Base-by-base conservation (phyloP, 1,140 invertebrate species). In the Gonioctena quinquepunctata region DNA sequence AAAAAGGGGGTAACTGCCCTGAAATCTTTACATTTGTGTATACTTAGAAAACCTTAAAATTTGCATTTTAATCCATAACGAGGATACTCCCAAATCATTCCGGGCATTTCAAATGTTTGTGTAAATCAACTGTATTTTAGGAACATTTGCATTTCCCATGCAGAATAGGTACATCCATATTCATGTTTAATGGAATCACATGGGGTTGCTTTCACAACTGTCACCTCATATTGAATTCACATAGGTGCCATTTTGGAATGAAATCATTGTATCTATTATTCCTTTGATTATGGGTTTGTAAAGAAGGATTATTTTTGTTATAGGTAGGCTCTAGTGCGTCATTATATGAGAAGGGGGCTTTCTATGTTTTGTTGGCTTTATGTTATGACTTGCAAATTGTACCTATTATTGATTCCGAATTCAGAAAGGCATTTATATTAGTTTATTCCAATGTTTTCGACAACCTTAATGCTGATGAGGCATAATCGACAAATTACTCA, bases 1-100 rank as follows among this genome's bases (percentile, higher is more conserved):
- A 75, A 72, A 69, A 68, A 68, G 68, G 73, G 66, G n/a, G 75
- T 76, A 75, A 75, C 76, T 72, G 69, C 70, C 72, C 65, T 56
- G 70, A 76, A 77, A 79, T 79, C 71, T 77, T 77, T 77, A 70
- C 75, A 74, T 77, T 78, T 77, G 73, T 77, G 68, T 76, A 33
- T 74, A 74, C 68, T 61, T 66, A 70, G 52, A 73, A 75, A 75
- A 73, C 74, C 66, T 64, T 68, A 64, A 64, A 52, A 72, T 72
- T 75, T 74, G 66, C 72, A 74, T 74, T 66, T 70, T 69, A 49
- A 69, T 49, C 62, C 61, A 27, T 42, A 65, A 61, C 27, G 23
- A 57, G 63, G 27, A 28, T 33, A 33, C 59, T 54, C 23, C 23
- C 59, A 33, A 61, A 61, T 26, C 59, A 33, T 61, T 61, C n/a